Base-by-base conservation (phyloP, 2,797 vertebrate genomes). In the Chelonia mydas region DNA sequence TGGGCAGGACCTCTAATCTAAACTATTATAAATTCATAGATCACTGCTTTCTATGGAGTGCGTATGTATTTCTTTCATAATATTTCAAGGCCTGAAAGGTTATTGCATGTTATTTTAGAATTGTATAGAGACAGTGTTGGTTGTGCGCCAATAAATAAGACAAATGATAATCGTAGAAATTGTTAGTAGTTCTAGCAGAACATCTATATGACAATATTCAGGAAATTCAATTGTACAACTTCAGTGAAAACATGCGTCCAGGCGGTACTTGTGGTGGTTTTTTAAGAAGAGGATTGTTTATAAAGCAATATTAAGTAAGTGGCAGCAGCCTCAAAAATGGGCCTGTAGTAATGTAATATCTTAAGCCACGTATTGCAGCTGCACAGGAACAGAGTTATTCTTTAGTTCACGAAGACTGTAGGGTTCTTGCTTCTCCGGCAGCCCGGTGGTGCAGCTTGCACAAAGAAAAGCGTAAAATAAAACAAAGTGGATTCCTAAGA, bases 41-140 rank as follows among this genome's bases (percentile, higher is more conserved):
- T 53, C 59, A 77, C 5, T 45, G 61, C 61, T 87, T 37, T 50
- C 78, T 68, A 31, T 47, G n/a, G 37, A n/a, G 16, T 9, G 16
- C 23, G 5, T 11, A 11, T 11, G 65, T 23, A 72, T 37, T 72
- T 23, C 8, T 72, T 72, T 41, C 37, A 72, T 10, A 72, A 23
- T 41, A 72, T 72, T 41, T 72, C 11, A 23, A 72, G 59, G 74
- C 54, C 80, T 92, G 93, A 91, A 86, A 90, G 93, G 13, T 92
- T 95, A 92, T 78, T 96, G 49, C 41, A 7, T 94, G 95, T 88
- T 90, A 84, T 95, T 95, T 94, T 85, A 88, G 82, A 96, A 87
- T 84, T 65, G 37, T 91, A 84, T 78, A 47, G 86, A 81, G 86
- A 95, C 85, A 85, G 92, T 47, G 59, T 90, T 45, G 61, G 53